Percentiles rank a stretch among this genome's conserved stretches.
Evolutionary conservation across 2,888 invertebrate species (phyloP).

Genomic region (Heteropelma amictum): DNA sequence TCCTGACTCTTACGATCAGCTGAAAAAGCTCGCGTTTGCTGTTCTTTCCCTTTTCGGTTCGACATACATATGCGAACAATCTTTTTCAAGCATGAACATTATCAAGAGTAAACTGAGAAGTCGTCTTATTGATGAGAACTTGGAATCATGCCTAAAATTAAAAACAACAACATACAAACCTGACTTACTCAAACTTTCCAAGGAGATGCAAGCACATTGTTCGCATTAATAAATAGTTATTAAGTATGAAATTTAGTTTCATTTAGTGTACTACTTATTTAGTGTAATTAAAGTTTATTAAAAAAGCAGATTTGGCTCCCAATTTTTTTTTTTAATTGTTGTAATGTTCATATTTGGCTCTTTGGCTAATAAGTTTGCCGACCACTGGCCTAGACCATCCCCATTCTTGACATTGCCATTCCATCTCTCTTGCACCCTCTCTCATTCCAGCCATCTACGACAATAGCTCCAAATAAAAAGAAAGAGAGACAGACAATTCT

Average conservation of each 20-base stretch:
- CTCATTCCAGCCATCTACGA: too few species aligned
- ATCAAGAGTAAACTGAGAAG: constrained; percentile 58
- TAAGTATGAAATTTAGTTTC: constrained; percentile 12
- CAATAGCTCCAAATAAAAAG: too few species aligned
- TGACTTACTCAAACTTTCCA: constrained; percentile 54
- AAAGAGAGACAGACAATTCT: too few species aligned
- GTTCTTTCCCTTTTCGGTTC: constrained; percentile 59
- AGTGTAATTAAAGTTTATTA: too few species aligned
- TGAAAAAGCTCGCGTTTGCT: constrained; percentile 67
- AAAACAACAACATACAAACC: constrained; percentile 56
- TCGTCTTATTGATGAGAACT: constrained; percentile 58
- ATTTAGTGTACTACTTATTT: background rate
- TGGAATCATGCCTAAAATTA: constrained; percentile 58
- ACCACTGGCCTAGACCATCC: constrained; percentile 1
- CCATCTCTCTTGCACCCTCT: too few species aligned
- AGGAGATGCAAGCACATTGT: constrained; percentile 58
- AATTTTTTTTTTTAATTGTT: too few species aligned
- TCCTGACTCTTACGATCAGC: constrained; percentile 65
- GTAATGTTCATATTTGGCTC: background rate
- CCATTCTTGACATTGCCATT: too few species aligned
- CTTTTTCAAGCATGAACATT: constrained; percentile 62
- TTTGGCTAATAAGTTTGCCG: constrained; percentile 21
- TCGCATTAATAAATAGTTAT: background rate
- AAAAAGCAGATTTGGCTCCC: too few species aligned
- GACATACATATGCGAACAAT: constrained; percentile 63